These are phyloP conservation scores for Linyphia triangularis DNA, from an alignment of 2,888 invertebrate species.

Conservation along the genomic window DNA sequence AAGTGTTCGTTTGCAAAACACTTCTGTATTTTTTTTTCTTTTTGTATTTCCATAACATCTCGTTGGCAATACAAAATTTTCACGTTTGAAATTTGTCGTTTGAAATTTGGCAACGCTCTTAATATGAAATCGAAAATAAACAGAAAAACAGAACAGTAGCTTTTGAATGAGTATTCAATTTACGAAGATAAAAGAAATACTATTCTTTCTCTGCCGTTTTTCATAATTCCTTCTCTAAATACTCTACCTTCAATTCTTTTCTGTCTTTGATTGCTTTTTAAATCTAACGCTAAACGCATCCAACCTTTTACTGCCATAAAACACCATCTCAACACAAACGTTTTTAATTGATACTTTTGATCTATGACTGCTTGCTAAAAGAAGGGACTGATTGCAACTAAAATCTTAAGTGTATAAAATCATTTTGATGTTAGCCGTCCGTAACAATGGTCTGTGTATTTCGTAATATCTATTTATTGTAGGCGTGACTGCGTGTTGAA, in stretches of 20 bases:
- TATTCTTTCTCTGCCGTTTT: background rate
- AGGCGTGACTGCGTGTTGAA: slow-evolving; percentile 17
- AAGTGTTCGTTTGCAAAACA: too few species aligned
- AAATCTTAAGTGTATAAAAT: background rate
- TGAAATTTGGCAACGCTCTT: background rate
- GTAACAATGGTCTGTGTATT: background rate
- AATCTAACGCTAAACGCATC: background rate
- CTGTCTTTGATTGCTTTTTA: background rate
- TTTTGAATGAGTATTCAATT: background rate
- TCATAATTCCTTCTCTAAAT: background rate
- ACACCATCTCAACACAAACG: background rate
- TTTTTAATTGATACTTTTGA: background rate
- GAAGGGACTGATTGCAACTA: background rate
- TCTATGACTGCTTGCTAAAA: background rate
- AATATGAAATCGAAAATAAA: background rate
- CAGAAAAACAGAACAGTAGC: background rate
- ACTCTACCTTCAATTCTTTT: background rate
- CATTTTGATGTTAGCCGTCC: background rate
- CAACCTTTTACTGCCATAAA: background rate
- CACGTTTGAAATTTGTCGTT: too few species aligned
- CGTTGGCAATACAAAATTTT: too few species aligned
- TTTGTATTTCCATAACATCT: too few species aligned
- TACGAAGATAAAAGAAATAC: background rate
- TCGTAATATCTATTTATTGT: slow-evolving; percentile 23
- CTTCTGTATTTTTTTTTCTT: too few species aligned